Evolutionary conservation across 2,113 vertebrate species (phyloP), one percentile per base, ranked within the genome.

Genomic region (Aramus guarauna): DNA sequence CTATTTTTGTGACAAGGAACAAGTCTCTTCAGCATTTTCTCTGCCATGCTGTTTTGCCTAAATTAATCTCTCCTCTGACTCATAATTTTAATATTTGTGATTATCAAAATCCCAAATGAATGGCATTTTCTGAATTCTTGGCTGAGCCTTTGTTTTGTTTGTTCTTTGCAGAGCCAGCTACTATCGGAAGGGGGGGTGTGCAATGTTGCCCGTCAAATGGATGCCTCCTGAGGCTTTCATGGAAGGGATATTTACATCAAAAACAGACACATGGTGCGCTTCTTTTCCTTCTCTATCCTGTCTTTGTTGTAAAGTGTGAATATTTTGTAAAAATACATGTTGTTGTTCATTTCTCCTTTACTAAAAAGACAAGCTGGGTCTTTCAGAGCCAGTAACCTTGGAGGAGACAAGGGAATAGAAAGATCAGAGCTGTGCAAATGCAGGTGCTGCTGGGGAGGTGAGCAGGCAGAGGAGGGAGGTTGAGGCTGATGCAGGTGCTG

Each of bases 171-270:
- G 99, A 98, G 99, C 99, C 8, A 99, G 99, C 95, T 99, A 99
- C 97, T 99, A 99, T 96, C 98, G 99, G 85, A 99, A 99, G 98
- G 99, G 99, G 13, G 99, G 99, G 3, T 99, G 99, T 47, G 99
- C 99, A 26, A 99, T 99, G 99, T 97, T 99, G 91, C 99, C 99
- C 0, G 99, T 99, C 67, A 99, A 99, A 80, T 99, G 99, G 99
- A 99, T 99, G 99, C 99, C 99, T 52, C 99, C 99, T 1, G 99
- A 99, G 96, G 99, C 99, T 96, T 99, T 99, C 98, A 99, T 99
- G 99, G 99, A 99, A 96, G 99, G 99, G 56, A 99, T 99, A 96
- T 99, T 99, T 94, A 99, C 99, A 39, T 99, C 99, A 19, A 99
- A 99, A 98, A 99, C 99, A n/a, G 99, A 99, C 85, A 99, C 99